These are phyloP conservation scores for Phaethornis superciliosus DNA, from an alignment of 2,113 vertebrate genomes.

Conservation along the genomic window DNA sequence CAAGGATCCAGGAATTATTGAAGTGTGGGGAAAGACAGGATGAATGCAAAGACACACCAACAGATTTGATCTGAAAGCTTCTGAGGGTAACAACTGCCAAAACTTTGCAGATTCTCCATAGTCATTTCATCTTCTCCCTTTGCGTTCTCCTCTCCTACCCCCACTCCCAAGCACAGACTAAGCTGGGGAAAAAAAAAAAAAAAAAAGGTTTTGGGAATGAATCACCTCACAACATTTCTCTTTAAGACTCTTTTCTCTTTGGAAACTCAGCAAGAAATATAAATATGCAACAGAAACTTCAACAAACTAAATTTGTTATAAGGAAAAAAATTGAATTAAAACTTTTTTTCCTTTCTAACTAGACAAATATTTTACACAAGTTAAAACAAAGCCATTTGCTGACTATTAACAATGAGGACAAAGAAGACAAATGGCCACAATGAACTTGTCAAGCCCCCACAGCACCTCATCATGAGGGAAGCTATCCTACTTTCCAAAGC, in stretches of 20 bases:
- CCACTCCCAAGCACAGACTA: not conserved
- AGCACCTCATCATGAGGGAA: not conserved
- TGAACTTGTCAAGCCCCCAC: not conserved
- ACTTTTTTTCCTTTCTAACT: not conserved
- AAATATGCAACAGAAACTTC: slow-evolving; percentile 43
- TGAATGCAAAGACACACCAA: not conserved
- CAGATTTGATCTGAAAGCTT: not conserved
- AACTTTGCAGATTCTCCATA: not conserved
- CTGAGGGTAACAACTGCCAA: not conserved
- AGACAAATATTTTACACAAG: not conserved
- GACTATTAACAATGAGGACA: slow-evolving; percentile 1
- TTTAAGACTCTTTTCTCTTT: not conserved
- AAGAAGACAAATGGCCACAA: slow-evolving; percentile 14
- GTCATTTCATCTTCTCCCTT: not conserved
- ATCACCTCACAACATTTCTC: slow-evolving; percentile 27
- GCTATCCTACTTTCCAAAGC: slow-evolving; percentile 59
- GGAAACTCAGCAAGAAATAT: slow-evolving; percentile 48
- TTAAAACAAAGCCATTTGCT: not conserved
- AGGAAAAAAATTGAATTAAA: not conserved
- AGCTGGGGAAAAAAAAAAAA: not conserved
- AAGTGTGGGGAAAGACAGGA: not conserved
- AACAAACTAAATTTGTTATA: not conserved
- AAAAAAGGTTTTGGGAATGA: slow-evolving; percentile 43
- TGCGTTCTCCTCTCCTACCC: not conserved
- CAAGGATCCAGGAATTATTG: not conserved